A percentile compares a stretch with the other conserved stretches of the same genome.
phyloP scores from a whole-genome alignment of 1,140 invertebrate species.

The Atta colombica region DNA sequence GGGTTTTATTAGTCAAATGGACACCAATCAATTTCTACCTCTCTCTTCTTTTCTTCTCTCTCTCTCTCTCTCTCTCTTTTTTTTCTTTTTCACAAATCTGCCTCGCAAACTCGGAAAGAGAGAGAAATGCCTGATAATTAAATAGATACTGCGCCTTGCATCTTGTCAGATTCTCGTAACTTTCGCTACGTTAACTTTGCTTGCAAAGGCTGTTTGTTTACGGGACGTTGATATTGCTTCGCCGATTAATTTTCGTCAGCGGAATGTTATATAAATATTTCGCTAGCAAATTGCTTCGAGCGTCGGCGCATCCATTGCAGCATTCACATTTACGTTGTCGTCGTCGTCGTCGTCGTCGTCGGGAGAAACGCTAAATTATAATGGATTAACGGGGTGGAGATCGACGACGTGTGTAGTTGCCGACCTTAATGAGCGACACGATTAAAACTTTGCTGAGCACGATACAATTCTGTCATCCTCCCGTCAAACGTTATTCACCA shows the following conservation, averaged over 20 bases:
- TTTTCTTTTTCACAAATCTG: neutral
- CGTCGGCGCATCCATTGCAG: neutral
- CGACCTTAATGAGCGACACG: conserved; percentile 56
- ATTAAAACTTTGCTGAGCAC: conserved; percentile 50
- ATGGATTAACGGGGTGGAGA: conserved; percentile 42
- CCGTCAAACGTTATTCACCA: conserved; percentile 3
- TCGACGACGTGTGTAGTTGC: conserved; percentile 27
- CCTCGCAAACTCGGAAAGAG: neutral
- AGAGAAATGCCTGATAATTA: neutral
- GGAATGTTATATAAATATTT: conserved; percentile 16
- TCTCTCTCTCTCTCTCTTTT: neutral
- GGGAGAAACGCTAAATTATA: conserved; percentile 45
- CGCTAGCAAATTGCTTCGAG: conserved; percentile 28
- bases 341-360: conserved; percentile 1
- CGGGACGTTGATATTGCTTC: neutral
- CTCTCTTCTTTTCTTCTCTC: neutral
- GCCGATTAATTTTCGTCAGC: conserved; percentile 19
- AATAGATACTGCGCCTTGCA: neutral
- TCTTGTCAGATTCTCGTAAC: neutral
- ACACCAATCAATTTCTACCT: neutral
- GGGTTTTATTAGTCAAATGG: neutral
- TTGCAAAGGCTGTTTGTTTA: neutral
- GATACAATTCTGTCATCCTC: conserved; percentile 32
- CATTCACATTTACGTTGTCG: conserved; percentile 29
- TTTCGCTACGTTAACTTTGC: neutral